These are phyloP conservation scores for Melanaphis sacchari DNA, from an alignment of 1,140 invertebrate genomes.

Conservation along the genomic window DNA sequence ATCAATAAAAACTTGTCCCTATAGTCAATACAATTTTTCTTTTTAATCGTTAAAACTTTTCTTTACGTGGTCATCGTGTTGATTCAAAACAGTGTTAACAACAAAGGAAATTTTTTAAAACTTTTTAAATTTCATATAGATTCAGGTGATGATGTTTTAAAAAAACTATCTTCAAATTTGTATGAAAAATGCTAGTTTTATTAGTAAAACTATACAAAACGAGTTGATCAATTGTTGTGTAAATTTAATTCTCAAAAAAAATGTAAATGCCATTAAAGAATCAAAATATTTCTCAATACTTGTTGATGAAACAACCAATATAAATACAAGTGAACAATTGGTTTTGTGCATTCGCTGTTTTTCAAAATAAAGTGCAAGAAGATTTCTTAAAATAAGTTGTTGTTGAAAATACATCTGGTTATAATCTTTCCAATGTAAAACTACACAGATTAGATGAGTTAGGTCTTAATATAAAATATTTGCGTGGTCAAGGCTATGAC, in stretches of 20 bases:
- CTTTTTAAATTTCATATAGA: slow-evolving; percentile 57
- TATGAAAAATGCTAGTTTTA: slow-evolving; percentile 56
- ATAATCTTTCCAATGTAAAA: too few species aligned
- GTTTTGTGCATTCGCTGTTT: too few species aligned
- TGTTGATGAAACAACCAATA: slow-evolving; percentile 2
- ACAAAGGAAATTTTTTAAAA: too few species aligned
- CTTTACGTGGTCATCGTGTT: slow-evolving; percentile 59
- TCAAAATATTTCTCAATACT: too few species aligned
- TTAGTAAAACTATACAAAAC: slow-evolving; percentile 58
- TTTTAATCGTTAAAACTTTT: slow-evolving; percentile 57
- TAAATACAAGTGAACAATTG: not conserved
- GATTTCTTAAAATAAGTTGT: too few species aligned
- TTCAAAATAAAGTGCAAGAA: too few species aligned
- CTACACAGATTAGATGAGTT: too few species aligned
- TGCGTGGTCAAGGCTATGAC: too few species aligned
- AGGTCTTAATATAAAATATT: too few species aligned
- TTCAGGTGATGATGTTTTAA: slow-evolving; percentile 59
- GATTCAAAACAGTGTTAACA: slow-evolving; percentile 10
- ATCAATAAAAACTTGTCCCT: slow-evolving; percentile 58
- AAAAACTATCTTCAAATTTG: slow-evolving; percentile 58
- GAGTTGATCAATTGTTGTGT: slow-evolving; percentile 48
- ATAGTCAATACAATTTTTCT: slow-evolving; percentile 59
- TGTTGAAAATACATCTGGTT: too few species aligned
- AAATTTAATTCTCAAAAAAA: slow-evolving; percentile 45
- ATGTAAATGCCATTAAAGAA: not conserved